Conservation (phyloP, 2,797 vertebrate genomes). For the Macrochelys suwanniensis region DNA sequence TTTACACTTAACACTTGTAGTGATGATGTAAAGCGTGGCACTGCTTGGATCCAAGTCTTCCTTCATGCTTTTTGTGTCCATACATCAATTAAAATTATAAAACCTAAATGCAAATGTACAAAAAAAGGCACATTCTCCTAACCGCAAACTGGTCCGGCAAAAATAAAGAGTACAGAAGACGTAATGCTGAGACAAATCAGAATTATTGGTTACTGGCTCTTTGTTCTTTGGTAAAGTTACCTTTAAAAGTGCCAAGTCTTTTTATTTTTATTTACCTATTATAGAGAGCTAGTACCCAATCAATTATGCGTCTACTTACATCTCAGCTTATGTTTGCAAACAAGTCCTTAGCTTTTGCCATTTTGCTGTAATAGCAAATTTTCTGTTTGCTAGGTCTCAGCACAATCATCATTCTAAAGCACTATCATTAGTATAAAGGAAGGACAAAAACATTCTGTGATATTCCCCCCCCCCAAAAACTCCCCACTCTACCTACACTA, state of each 20-base stretch:
- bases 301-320: constrained; percentile 81
- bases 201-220: constrained; percentile 90
- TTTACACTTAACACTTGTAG: constrained; percentile 88
- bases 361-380: constrained; percentile 85
- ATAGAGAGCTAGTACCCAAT: constrained; percentile 90
- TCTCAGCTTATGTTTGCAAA: constrained; percentile 85
- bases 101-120: constrained; percentile 94
- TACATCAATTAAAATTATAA: constrained; percentile 89
- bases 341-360: constrained; percentile 84
- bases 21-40: constrained; percentile 92
- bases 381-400: constrained; percentile 85
- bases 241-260: constrained; percentile 94
- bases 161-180: constrained; percentile 89
- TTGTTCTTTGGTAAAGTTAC: constrained; percentile 97
- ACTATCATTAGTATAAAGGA: constrained; percentile 90
- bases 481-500: constrained; percentile 85
- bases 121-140: constrained; percentile 98
- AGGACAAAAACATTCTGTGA: constrained; percentile 88
- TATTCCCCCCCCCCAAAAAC: constrained; percentile 78
- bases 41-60: constrained; percentile 94
- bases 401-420: constrained; percentile 88
- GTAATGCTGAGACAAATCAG: constrained; percentile 88
- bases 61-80: constrained; percentile 92
- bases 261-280: constrained; percentile 88
- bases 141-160: constrained; percentile 92